Evolutionary conservation across 2,888 invertebrate species (phyloP), one percentile per base, ranked within the genome.

Genomic region (Allygus modestus): DNA sequence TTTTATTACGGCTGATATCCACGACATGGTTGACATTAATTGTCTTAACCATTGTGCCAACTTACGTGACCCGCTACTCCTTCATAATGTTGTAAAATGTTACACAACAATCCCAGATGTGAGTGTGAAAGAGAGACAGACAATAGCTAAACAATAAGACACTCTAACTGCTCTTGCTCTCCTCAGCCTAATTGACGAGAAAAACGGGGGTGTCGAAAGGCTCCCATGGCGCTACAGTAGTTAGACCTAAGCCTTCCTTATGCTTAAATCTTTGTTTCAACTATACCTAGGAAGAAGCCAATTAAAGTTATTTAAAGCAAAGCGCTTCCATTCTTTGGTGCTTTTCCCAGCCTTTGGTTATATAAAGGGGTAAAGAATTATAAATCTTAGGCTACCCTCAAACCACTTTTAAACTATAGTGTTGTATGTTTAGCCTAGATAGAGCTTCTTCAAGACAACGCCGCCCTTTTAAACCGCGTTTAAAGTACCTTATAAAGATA

Each of bases 101-200:
- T 65, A 65, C 65, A 28, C 31, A 65, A 65, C 65, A 31, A 31
- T 28, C 20, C 54, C 31, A 28, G 65, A 65, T 26, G 28, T 28
- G 65, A 65, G 31, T 65, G 65, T 31, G 65, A 65, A 28, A 65
- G 65, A 65, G 17, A 51, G 9, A 58, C 2, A 26, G 26, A 65
- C 65, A 65, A 65, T 65, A 31, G n/a, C n/a, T n/a, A n/a, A 1
- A 65, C 65, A 28, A 54, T 54, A 23, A 23, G 54, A 11, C 4
- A 11, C 37, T 15, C 11, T 12, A 17, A 17, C 51, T 23, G 58
- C 26, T 65, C 65, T 65, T 54, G 54, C 23, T 23, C 11, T 54
- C 9, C 65, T 9, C 28, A 1, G 4, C 4, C 58, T 65, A 65
- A 65, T 65, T 65, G 65, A 65, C 65, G 58, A 23, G 58, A 58